Evolutionary conservation across 2,113 vertebrate species (phyloP).

Genomic region (Tringa solitaria): DNA sequence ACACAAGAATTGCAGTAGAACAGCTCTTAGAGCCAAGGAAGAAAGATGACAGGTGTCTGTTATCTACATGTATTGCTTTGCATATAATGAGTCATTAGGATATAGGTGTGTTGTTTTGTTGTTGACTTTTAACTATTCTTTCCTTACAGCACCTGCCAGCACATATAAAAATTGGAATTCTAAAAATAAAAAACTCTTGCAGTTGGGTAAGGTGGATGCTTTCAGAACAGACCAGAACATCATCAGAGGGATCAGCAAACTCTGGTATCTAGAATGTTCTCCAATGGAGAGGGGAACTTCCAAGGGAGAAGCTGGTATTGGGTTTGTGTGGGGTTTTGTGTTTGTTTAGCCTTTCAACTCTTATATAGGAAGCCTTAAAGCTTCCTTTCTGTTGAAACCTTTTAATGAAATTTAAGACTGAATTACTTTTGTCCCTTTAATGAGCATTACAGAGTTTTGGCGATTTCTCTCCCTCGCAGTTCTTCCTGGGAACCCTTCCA

Average conservation of each 20-base stretch:
- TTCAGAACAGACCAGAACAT: not conserved
- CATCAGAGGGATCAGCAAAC: not conserved
- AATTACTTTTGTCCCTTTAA: not conserved
- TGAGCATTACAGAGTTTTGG: not conserved
- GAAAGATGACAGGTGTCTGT: not conserved
- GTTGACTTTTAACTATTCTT: not conserved
- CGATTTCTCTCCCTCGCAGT: not conserved
- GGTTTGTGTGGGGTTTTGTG: not conserved
- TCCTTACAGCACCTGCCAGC: not conserved
- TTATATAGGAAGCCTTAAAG: not conserved
- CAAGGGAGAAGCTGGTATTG: not conserved
- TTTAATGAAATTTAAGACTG: not conserved
- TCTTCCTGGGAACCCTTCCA: conserved; percentile 7
- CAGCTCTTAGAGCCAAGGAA: not conserved
- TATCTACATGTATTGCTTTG: not conserved
- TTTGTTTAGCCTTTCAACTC: not conserved
- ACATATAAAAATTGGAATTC: not conserved
- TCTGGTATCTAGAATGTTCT: not conserved
- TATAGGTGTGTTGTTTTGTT: not conserved
- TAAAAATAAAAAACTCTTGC: not conserved
- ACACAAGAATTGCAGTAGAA: not conserved
- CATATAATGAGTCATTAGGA: not conserved
- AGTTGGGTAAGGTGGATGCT: not conserved
- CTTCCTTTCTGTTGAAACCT: not conserved
- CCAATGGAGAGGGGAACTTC: not conserved